Conservation (phyloP, 2,113 vertebrate genomes). For the Siniperca chuatsi region DNA sequence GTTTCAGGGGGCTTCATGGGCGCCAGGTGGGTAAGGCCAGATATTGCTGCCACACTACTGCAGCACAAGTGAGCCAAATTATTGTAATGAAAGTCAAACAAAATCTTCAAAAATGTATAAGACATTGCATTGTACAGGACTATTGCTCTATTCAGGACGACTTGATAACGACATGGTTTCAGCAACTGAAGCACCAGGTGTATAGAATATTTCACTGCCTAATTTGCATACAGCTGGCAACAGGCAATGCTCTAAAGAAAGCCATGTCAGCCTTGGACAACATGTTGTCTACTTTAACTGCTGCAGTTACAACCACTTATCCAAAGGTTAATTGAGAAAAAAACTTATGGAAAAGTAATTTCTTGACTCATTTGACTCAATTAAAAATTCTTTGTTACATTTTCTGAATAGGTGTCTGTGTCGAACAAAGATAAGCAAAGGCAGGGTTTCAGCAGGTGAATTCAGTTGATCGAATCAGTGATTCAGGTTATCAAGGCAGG, state of each 20-base stretch:
- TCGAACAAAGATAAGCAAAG: neutral
- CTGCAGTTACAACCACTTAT: slow-evolving; percentile 2
- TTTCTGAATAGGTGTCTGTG: neutral
- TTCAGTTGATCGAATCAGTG: neutral
- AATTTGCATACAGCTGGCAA: slow-evolving; percentile 78
- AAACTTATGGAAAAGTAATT: neutral
- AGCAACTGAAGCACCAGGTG: slow-evolving; percentile 48
- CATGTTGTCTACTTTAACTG: neutral
- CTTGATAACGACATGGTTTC: neutral
- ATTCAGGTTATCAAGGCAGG: neutral
- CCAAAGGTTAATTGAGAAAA: neutral
- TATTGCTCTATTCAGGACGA: neutral
- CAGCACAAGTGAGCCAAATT: neutral
- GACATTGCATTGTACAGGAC: neutral
- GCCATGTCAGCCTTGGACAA: neutral
- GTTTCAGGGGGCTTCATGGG: neutral
- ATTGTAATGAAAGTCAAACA: neutral
- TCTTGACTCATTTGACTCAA: neutral
- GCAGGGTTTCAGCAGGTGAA: neutral
- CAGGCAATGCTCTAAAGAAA: slow-evolving; percentile 36
- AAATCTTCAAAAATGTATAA: neutral
- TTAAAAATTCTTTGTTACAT: neutral
- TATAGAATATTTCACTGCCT: slow-evolving; percentile 1
- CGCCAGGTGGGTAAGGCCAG: neutral
- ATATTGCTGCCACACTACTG: neutral